Conservation (phyloP, 2,888 invertebrate species). For the Villa cingulata region DNA sequence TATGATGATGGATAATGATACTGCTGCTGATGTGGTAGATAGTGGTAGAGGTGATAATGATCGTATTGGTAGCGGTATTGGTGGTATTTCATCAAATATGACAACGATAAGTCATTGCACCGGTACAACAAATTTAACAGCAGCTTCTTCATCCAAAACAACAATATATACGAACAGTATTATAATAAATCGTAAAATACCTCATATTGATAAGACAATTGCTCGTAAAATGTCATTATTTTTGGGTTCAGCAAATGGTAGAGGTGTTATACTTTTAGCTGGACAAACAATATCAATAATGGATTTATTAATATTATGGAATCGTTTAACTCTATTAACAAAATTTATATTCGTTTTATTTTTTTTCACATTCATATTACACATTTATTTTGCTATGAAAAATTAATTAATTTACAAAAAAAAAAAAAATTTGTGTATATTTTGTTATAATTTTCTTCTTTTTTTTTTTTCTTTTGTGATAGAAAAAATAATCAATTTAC, state of each 20-base stretch:
- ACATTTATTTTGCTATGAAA: neutral
- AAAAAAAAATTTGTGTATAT: too few relatives aligned
- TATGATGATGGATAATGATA: too few relatives aligned
- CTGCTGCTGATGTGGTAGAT: too few relatives aligned
- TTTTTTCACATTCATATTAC: constrained; percentile 14
- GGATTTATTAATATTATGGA: constrained; percentile 19
- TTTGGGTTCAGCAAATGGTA: constrained; percentile 9
- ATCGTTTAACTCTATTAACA: constrained; percentile 17
- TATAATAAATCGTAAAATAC: constrained; percentile 22
- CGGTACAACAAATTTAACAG: neutral
- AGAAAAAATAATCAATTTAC: too few relatives aligned
- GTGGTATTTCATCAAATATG: neutral
- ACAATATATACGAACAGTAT: constrained; percentile 22
- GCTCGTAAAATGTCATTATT: constrained; percentile 22
- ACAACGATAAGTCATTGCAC: neutral
- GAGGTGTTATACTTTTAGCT: constrained; percentile 17
- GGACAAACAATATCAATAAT: constrained; percentile 20
- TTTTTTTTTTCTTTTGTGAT: too few relatives aligned
- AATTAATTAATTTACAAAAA: neutral
- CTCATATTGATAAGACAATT: constrained; percentile 19
- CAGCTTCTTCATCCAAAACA: constrained; percentile 5
- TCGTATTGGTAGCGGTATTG: too few relatives aligned
- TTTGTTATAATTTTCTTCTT: too few relatives aligned
- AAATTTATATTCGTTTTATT: constrained; percentile 16
- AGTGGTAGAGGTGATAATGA: too few relatives aligned